Conservation (phyloP, 2,797 vertebrate species). For the Leptodactylus fallax region DNA sequence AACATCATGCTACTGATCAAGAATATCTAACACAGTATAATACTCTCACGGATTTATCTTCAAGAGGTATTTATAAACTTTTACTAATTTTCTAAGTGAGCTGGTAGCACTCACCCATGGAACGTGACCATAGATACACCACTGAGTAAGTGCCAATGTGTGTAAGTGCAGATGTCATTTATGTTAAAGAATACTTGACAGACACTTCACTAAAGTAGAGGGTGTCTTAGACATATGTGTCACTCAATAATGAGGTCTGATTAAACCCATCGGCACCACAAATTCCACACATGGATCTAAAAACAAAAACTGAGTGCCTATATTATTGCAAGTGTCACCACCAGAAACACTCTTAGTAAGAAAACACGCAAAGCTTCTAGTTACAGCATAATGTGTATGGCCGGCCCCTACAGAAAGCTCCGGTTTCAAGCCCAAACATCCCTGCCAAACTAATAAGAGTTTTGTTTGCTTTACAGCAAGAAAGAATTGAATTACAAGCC, state of each 20-base stretch:
- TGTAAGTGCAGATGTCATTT: constrained; percentile 52
- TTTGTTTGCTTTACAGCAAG: constrained; percentile 35
- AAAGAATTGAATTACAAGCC: constrained; percentile 28
- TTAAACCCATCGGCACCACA: constrained; percentile 38
- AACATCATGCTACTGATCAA: neutral
- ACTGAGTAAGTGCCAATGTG: constrained; percentile 43
- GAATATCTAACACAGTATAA: neutral
- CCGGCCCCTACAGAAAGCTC: neutral
- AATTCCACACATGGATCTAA: constrained; percentile 35
- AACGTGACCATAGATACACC: constrained; percentile 16
- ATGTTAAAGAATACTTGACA: constrained; percentile 59
- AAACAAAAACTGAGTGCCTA: neutral
- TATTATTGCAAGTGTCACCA: constrained; percentile 14
- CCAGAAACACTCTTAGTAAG: neutral
- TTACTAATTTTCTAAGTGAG: neutral
- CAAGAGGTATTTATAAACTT: neutral
- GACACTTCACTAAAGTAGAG: constrained; percentile 50
- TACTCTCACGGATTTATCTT: neutral
- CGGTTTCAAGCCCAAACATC: neutral
- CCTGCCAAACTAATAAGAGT: neutral
- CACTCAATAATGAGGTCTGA: constrained; percentile 49
- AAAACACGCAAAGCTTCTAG: neutral
- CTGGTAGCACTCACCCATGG: neutral
- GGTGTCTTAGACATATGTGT: constrained; percentile 46
- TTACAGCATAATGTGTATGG: constrained; percentile 3